phyloP scores from a whole-genome alignment of 2,113 vertebrate species.

The Takifugu bimaculatus region DNA sequence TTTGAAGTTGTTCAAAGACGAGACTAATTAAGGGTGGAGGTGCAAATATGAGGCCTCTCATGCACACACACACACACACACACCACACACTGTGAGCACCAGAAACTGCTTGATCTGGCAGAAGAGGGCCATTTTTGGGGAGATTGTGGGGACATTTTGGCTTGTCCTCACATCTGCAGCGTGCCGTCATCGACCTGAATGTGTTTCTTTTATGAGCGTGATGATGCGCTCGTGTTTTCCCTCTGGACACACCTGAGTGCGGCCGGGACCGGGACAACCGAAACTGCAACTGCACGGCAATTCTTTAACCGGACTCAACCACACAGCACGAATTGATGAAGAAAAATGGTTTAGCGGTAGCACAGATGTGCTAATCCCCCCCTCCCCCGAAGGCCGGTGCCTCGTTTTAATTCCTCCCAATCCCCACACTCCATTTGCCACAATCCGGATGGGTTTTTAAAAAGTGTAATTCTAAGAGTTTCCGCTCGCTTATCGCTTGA shows the following conservation, averaged over 20 bases:
- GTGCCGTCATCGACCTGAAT: too few species aligned
- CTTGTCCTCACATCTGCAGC: too few species aligned
- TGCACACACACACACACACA: too few species aligned
- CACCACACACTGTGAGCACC: too few species aligned
- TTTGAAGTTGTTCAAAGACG: conserved; percentile 63
- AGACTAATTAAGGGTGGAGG: conserved; percentile 50
- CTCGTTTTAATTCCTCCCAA: not conserved
- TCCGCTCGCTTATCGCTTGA: conserved; percentile 55
- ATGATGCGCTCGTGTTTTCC: not conserved
- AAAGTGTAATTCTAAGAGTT: conserved; percentile 67
- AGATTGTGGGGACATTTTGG: too few species aligned
- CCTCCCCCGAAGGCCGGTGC: not conserved
- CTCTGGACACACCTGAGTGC: not conserved
- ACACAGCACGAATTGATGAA: too few species aligned
- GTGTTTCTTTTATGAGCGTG: too few species aligned
- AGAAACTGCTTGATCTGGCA: too few species aligned
- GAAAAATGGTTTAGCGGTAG: too few species aligned
- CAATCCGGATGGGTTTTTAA: conserved; percentile 58
- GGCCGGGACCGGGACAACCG: not conserved
- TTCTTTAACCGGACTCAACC: not conserved
- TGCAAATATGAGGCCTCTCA: not conserved
- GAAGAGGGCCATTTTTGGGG: too few species aligned
- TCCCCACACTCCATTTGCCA: conserved; percentile 11
- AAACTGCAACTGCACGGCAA: not conserved
- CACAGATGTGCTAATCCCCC: too few species aligned